Evolutionary conservation across 2,888 invertebrate species (phyloP).

Genomic region (Drosophila ustulata): DNA sequence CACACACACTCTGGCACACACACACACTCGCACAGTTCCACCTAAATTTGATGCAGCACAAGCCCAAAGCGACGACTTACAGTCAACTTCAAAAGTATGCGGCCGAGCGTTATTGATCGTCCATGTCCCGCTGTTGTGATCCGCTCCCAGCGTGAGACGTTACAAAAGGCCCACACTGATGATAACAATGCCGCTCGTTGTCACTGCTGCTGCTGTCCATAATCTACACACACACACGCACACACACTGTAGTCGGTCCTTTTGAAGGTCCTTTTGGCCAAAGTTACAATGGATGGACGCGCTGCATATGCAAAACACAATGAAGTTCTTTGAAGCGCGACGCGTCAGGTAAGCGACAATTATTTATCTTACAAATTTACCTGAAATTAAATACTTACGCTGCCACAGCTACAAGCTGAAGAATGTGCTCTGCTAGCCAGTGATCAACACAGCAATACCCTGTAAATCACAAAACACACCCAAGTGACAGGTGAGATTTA

Average conservation of each 20-base stretch:
- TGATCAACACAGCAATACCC: conserved; percentile 38
- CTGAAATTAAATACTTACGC: conserved; percentile 77
- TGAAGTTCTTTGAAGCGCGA: conserved; percentile 77
- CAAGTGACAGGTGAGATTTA: neutral
- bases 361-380: conserved; percentile 81
- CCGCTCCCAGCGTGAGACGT: conserved; percentile 73
- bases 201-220: conserved; percentile 45
- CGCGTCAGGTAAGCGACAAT: conserved; percentile 76
- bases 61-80: conserved; percentile 35
- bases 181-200: conserved; percentile 69
- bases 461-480: neutral
- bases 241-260: conserved; percentile 52
- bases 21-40: conserved; percentile 56
- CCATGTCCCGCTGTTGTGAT: conserved; percentile 80
- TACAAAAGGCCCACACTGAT: conserved; percentile 53
- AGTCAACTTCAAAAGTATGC: conserved; percentile 69
- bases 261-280: conserved; percentile 70
- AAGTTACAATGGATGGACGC: conserved; percentile 48
- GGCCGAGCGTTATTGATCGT: conserved; percentile 72
- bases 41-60: conserved; percentile 70
- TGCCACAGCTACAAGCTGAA: conserved; percentile 13
- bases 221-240: conserved; percentile 54
- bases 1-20: conserved; percentile 9
- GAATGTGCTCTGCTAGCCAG: neutral
- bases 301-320: conserved; percentile 75